phyloP scores from a whole-genome alignment of 2,888 invertebrate species.

The Amphipoea oculea region DNA sequence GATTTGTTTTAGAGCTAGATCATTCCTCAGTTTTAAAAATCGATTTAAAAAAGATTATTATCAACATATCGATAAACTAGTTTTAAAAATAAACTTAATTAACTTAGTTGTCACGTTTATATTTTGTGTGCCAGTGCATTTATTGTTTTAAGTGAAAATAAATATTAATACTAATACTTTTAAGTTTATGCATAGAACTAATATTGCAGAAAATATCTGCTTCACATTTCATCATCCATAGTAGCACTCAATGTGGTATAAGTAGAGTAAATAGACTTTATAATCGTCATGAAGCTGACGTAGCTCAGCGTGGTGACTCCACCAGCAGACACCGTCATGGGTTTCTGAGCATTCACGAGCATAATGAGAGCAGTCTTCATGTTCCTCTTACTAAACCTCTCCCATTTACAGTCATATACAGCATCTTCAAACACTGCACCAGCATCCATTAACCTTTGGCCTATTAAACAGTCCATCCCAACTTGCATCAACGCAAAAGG shows the following conservation, averaged over 20 bases:
- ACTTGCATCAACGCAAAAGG: constrained; percentile 72
- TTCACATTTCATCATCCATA: constrained; percentile 20
- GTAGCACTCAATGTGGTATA: constrained; percentile 72
- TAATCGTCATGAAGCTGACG: constrained; percentile 69
- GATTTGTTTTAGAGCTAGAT: not conserved
- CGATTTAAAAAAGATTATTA: not conserved
- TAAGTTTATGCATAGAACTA: not conserved
- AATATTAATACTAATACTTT: too few species aligned
- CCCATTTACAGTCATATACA: constrained; percentile 68
- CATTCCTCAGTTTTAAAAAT: not conserved
- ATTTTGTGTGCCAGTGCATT: not conserved
- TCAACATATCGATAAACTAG: too few species aligned
- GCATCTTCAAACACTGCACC: constrained; percentile 59
- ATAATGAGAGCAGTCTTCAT: constrained; percentile 69
- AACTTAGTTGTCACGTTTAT: not conserved
- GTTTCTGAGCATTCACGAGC: constrained; percentile 70
- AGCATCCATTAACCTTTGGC: constrained; percentile 69
- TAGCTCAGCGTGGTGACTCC: constrained; percentile 69
- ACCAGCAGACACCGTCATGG: constrained; percentile 71
- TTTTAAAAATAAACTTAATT: not conserved
- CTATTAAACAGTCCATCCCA: constrained; percentile 67
- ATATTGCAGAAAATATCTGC: not conserved
- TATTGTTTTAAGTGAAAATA: too few species aligned
- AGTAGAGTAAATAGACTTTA: constrained; percentile 71
- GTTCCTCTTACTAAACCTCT: constrained; percentile 63